Percentiles rank a stretch among this genome's conserved stretches.
phyloP scores from a whole-genome alignment of 1,140 invertebrate genomes.

The Liolophura sinensis region DNA sequence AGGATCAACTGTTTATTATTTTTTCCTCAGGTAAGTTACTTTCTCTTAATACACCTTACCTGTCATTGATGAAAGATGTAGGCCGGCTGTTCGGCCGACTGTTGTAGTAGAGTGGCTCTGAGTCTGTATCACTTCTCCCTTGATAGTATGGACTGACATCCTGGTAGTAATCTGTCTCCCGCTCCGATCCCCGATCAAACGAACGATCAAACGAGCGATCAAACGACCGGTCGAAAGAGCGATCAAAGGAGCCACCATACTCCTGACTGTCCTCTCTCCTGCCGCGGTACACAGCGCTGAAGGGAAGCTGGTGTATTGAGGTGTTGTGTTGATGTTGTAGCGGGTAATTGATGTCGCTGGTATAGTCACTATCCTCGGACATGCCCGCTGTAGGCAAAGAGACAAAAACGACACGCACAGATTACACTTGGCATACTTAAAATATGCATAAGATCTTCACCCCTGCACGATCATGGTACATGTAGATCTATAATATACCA shows the following conservation, averaged over 20 bases:
- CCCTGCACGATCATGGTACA: not conserved
- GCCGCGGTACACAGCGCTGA: conserved; percentile 32
- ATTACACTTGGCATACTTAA: not conserved
- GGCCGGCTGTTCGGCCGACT: conserved; percentile 69
- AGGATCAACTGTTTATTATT: too few relatives aligned
- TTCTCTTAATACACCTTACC: conserved; percentile 27
- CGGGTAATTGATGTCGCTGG: conserved; percentile 93
- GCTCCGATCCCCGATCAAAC: conserved; percentile 32
- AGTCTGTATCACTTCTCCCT: conserved; percentile 60
- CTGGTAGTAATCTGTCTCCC: conserved; percentile 32
- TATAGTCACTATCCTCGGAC: conserved; percentile 96
- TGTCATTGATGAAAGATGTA: conserved; percentile 50
- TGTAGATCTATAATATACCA: too few relatives aligned
- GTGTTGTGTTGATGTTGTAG: conserved; percentile 66
- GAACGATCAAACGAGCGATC: conserved; percentile 35
- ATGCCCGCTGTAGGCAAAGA: conserved; percentile 74
- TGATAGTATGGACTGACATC: conserved; percentile 43
- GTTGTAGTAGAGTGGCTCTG: conserved; percentile 88
- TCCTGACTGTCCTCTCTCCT: conserved; percentile 30
- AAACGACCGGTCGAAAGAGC: conserved; percentile 28
- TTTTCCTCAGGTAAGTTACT: too few relatives aligned
- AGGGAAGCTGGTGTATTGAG: conserved; percentile 55
- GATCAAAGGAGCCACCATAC: conserved; percentile 25
- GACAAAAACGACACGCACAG: conserved; percentile 48
- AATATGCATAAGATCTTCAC: not conserved